Percentiles rank a stretch among this genome's conserved stretches.
phyloP scores from a whole-genome alignment of 1,140 invertebrate genomes.

The Anoplophora glabripennis region DNA sequence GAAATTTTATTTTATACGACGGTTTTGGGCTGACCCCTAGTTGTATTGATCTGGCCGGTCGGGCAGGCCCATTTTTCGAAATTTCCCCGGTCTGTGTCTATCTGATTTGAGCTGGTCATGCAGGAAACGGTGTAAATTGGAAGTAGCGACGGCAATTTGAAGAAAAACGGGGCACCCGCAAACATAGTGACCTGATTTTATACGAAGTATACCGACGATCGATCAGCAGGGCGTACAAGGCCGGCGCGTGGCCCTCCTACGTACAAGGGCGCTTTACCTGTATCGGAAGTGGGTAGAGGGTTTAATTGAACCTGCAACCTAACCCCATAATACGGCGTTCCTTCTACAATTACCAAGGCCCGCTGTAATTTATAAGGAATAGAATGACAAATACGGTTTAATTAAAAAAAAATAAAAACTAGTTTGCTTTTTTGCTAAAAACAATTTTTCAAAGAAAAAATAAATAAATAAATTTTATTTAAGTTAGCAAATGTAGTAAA shows the following conservation, averaged over 20 bases:
- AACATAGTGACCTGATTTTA: conserved; percentile 17
- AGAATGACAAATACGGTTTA: no score
- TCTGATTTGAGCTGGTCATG: not conserved
- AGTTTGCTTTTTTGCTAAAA: no score
- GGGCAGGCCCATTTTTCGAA: not conserved
- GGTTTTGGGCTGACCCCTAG: not conserved
- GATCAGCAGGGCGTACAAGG: conserved; percentile 16
- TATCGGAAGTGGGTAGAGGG: conserved; percentile 6
- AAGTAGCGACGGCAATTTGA: not conserved
- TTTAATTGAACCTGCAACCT: conserved; percentile 2
- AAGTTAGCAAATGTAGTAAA: no score
- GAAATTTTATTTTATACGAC: no score
- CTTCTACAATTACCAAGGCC: not conserved
- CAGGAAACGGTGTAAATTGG: conserved; percentile 1
- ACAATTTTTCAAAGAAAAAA: no score
- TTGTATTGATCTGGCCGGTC: not conserved
- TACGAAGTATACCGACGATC: conserved; percentile 8
- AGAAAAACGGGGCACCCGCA: conserved; percentile 13
- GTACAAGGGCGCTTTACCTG: conserved; percentile 10
- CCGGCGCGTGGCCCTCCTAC: conserved; percentile 18
- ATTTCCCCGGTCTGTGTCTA: not conserved
- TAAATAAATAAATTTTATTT: no score
- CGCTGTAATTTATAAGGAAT: no score
- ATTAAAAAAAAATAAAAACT: no score
- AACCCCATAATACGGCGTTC: not conserved